A percentile compares a stretch with the other conserved stretches of the same genome.
Conservation (phyloP, 1,140 invertebrate genomes). For the Neoseiulus cucumeris region DNA sequence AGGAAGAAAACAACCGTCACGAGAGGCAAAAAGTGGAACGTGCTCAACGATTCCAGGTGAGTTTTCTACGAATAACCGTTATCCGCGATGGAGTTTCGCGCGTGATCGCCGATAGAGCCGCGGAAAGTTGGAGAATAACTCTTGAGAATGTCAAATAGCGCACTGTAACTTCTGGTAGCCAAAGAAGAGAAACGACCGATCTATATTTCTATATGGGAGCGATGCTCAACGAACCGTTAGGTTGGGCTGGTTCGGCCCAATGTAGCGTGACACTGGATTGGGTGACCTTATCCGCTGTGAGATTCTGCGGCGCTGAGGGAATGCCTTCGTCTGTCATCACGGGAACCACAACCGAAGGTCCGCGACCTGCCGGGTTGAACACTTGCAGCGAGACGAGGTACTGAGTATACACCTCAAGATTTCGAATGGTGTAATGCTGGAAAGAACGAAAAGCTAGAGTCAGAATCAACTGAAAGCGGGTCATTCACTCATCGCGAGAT, state of each 20-base stretch:
- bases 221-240: constrained; percentile 34
- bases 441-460: constrained; percentile 23
- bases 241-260: constrained; percentile 50
- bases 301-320: constrained; percentile 56
- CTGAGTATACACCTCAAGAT: constrained; percentile 48
- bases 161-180: too few relatives aligned
- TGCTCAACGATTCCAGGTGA: too few relatives aligned
- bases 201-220: too few relatives aligned
- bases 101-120: too few relatives aligned
- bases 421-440: constrained; percentile 46
- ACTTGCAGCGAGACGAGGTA: constrained; percentile 52
- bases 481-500: too few relatives aligned
- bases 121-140: too few relatives aligned
- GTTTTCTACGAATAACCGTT: too few relatives aligned
- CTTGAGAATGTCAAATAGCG: too few relatives aligned
- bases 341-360: constrained; percentile 44
- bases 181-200: too few relatives aligned
- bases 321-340: constrained; percentile 61
- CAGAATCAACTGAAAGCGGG: background rate
- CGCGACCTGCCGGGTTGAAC: constrained; percentile 49
- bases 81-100: too few relatives aligned
- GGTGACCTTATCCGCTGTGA: constrained; percentile 49
- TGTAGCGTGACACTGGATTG: constrained; percentile 50
- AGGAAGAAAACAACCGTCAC: too few relatives aligned
- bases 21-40: too few relatives aligned